Conservation (phyloP, 2,888 invertebrate species). For the Amaurobius ferox region DNA sequence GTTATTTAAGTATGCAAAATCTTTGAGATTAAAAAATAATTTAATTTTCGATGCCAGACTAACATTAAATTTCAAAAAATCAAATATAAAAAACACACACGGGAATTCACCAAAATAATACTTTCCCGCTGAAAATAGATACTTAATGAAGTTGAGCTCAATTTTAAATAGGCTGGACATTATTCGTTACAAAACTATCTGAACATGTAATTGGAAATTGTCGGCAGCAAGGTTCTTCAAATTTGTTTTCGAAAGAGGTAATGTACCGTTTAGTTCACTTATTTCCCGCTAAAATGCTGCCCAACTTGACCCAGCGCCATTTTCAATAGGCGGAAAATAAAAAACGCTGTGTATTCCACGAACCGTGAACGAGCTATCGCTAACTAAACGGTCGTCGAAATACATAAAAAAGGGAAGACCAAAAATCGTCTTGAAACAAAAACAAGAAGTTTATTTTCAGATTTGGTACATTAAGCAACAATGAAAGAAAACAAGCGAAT, state of each 20-base stretch:
- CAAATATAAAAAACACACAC: no score
- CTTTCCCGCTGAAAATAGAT: no score
- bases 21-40: no score
- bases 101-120: no score
- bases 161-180: neutral
- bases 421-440: neutral
- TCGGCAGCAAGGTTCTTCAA: neutral
- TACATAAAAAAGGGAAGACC: neutral
- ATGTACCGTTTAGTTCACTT: conserved; percentile 13
- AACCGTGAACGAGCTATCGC: neutral
- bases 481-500: conserved; percentile 37
- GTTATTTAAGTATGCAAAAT: no score
- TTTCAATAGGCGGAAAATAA: neutral
- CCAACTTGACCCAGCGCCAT: neutral
- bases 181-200: neutral
- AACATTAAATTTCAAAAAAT: no score
- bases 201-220: neutral
- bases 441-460: conserved; percentile 22
- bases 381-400: neutral
- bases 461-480: conserved; percentile 40
- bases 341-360: neutral
- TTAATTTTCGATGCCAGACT: no score
- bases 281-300: conserved; percentile 10
- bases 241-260: neutral
- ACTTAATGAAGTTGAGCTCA: no score